Evolutionary conservation across 92 coral and sea anemone species (phyloP), one percentile per base, ranked within the genome.

Genomic region (Zoanthus sansibaricus): DNA sequence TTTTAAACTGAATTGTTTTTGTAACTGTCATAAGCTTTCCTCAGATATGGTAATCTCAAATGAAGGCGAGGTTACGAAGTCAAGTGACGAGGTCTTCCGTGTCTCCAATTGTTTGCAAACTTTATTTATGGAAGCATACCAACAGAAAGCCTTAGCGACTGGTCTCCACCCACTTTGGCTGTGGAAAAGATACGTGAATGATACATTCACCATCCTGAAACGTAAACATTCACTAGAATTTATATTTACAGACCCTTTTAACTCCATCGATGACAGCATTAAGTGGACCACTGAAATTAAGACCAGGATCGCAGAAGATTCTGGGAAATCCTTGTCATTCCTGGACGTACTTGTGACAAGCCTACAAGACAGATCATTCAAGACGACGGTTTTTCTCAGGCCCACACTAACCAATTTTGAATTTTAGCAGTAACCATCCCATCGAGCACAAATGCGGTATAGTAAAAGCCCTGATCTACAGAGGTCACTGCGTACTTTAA

Each of bases 111-210:
- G 72, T 67, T 16, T 67, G 72, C 72, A 67, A 67, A 33, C 30
- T n/a, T n/a, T 67, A 31, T 67, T n/a, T 21, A 67, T 67, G 72
- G 72, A 67, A 67, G 72, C 9, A 16, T 67, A 16, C 31, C 33
- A 67, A 21, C 72, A 67, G 25, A 67, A 67, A 67, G 72, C 72
- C 72, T 67, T 55, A 7, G 62, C 62, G 62, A 55, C 62, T 5
- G 12, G 3, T 55, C 17, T 7, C 1, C 62, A 55, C 62, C 62
- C 62, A 5, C 62, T 7, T 0, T 7, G 62, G 17, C 62, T 55
- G 62, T 55, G 62, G 17, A 55, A 55, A 55, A 55, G 62, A 55
- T 16, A 33, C 0, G 42, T 33, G 0, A 0, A 33, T 33, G 42
- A 33, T 33, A 33, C 62, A 10, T 10, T 55, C 17, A 16, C 62